Conservation (phyloP, 2,113 vertebrate species). For the Sinocyclocheilus maitianheensis region DNA sequence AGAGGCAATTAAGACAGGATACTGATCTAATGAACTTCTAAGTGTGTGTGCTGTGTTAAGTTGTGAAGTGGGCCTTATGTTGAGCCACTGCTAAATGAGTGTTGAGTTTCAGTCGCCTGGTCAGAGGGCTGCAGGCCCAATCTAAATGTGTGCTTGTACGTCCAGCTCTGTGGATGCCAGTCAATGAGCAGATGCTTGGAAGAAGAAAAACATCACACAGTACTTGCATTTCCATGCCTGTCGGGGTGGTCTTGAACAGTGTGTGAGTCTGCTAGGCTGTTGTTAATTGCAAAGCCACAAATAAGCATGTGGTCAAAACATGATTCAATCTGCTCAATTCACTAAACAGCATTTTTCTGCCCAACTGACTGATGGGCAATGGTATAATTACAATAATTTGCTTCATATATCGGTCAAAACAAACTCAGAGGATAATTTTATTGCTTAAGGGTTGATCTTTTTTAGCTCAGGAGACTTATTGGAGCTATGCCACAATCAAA, state of each 20-base stretch:
- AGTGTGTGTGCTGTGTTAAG: background rate
- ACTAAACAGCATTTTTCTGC: constrained; percentile 63
- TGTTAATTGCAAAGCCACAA: constrained; percentile 69
- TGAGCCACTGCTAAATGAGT: constrained; percentile 51
- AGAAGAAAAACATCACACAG: constrained; percentile 62
- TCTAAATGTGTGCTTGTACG: constrained; percentile 13
- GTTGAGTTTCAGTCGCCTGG: constrained; percentile 55
- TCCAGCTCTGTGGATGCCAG: constrained; percentile 55
- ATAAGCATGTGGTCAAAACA: constrained; percentile 68
- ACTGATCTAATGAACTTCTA: constrained; percentile 33
- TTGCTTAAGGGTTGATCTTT: background rate
- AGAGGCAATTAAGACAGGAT: constrained; percentile 37
- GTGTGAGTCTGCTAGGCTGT: constrained; percentile 60
- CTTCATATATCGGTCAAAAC: constrained; percentile 71
- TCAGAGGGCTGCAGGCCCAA: constrained; percentile 50
- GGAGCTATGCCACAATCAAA: background rate
- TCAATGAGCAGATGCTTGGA: constrained; percentile 61
- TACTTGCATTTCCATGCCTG: constrained; percentile 62
- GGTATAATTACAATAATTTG: constrained; percentile 78
- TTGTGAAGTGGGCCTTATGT: constrained; percentile 39
- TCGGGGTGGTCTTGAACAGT: constrained; percentile 52
- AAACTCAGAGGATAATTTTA: constrained; percentile 55
- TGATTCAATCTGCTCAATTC: constrained; percentile 62
- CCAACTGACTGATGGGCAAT: constrained; percentile 70
- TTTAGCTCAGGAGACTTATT: background rate